phyloP scores from a whole-genome alignment of 2,888 invertebrate genomes.

The Malthinus seriepunctatus region DNA sequence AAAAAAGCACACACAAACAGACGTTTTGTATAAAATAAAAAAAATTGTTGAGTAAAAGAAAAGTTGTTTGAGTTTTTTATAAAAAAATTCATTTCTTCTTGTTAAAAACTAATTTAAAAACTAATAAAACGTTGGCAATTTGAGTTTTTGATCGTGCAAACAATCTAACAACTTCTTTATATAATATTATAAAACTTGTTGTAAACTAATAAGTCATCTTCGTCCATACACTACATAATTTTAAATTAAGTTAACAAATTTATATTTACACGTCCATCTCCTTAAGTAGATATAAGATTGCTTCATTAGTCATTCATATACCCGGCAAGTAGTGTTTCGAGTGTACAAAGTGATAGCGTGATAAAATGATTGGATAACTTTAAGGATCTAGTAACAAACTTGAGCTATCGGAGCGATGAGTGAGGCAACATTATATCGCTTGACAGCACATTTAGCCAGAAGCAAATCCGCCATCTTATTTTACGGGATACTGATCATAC shows the following conservation, averaged over 20 bases:
- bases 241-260: too few relatives aligned
- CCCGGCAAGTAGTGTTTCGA: neutral
- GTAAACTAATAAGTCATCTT: too few relatives aligned
- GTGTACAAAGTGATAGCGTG: conserved; percentile 21
- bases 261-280: neutral
- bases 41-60: too few relatives aligned
- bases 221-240: too few relatives aligned
- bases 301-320: conserved; percentile 18
- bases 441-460: conserved; percentile 27
- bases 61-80: too few relatives aligned
- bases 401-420: conserved; percentile 27
- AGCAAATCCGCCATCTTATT: conserved; percentile 30
- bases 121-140: too few relatives aligned
- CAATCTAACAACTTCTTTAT: too few relatives aligned
- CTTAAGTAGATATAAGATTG: conserved; percentile 4
- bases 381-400: conserved; percentile 29
- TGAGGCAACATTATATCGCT: conserved; percentile 27
- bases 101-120: too few relatives aligned
- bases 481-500: conserved; percentile 27
- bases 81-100: too few relatives aligned
- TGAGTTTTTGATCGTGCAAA: too few relatives aligned
- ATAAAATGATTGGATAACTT: conserved; percentile 29
- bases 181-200: too few relatives aligned
- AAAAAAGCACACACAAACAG: neutral
- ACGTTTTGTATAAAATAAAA: too few relatives aligned